Base-by-base conservation (phyloP, 2,888 invertebrate species). In the Drosophila flavopinicola region DNA sequence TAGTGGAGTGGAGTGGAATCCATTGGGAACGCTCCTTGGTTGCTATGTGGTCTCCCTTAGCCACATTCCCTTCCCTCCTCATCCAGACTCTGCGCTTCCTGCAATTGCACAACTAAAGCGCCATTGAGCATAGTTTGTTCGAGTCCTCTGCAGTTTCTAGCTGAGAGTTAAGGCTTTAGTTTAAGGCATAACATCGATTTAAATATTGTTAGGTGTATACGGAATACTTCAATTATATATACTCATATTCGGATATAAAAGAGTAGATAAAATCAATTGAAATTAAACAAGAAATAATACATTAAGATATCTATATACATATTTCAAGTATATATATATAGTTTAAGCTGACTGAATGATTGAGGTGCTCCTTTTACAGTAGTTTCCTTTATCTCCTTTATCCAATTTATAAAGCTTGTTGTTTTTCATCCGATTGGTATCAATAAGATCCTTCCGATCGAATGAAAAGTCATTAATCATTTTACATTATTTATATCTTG, bases 91-190 rank as follows among this genome's bases (percentile, higher is more conserved):
- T 38, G 38, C 30, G 15, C 20, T 17, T 51, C 3, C 6, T 15
- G 59, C 56, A 49, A 30, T 48, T 47, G 35, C 58, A 33, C 37
- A 52, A 52, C 49, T 45, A 48, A 53, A 53, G 45, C 54, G 33
- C 54, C 54, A 42, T 73, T 57, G 38, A 61, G 48, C 44, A 44
- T 48, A 59, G 59, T 49, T 45, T 23, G n/a, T 15, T 20, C 9
- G 23, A 42, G 42, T 51, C 45, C 59, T 54, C 29, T 24, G 6
- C 30, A 29, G n/a, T 15, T 35, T 35, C 6, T 4, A 2, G 11
- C 5, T 35, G 20, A 13, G 6, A 13, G 30, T 15, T 25, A 27
- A 1, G 39, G 15, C 17, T 6, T 56, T 44, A 32, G 48, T 33
- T 41, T 27, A 30, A 44, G 23, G 15, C 49, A 33, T 30, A n/a